Conservation (phyloP, 2,888 invertebrate species). For the Galerucella pusilla region DNA sequence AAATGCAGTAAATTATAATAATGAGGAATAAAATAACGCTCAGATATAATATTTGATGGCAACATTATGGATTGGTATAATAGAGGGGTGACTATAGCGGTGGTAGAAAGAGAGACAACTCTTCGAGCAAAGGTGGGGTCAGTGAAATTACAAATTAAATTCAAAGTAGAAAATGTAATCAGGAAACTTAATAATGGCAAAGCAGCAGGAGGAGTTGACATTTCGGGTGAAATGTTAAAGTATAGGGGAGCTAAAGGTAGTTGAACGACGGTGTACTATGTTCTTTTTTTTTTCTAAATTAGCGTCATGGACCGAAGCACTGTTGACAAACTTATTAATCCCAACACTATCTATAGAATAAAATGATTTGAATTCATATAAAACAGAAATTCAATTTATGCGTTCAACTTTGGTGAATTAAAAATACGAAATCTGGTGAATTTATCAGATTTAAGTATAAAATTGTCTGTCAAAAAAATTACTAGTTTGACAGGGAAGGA, state of each 20-base stretch:
- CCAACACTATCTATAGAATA: background rate
- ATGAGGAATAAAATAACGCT: background rate
- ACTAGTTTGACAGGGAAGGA: too few species aligned
- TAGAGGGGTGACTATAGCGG: slow-evolving; percentile 5
- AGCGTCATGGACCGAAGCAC: slow-evolving; percentile 3
- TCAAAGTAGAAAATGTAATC: slow-evolving; percentile 20
- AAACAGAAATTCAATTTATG: too few species aligned
- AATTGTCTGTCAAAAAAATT: too few species aligned
- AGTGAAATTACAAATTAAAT: slow-evolving; percentile 23
- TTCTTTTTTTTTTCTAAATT: slow-evolving; percentile 4
- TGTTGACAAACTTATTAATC: background rate
- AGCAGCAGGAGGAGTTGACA: slow-evolving; percentile 22
- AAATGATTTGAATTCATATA: too few species aligned
- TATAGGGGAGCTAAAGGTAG: slow-evolving; percentile 17
- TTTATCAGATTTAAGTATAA: too few species aligned
- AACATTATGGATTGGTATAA: background rate
- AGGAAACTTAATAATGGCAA: slow-evolving; percentile 22
- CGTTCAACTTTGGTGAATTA: too few species aligned
- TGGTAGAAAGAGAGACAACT: background rate
- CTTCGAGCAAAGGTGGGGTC: slow-evolving; percentile 16
- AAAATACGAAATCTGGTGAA: too few species aligned
- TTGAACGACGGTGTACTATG: slow-evolving; percentile 7
- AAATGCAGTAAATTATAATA: background rate
- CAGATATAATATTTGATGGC: background rate
- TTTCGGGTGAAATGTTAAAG: slow-evolving; percentile 25